Evolutionary conservation across 1,140 invertebrate species (phyloP).

Genomic region (Mercenaria mercenaria): DNA sequence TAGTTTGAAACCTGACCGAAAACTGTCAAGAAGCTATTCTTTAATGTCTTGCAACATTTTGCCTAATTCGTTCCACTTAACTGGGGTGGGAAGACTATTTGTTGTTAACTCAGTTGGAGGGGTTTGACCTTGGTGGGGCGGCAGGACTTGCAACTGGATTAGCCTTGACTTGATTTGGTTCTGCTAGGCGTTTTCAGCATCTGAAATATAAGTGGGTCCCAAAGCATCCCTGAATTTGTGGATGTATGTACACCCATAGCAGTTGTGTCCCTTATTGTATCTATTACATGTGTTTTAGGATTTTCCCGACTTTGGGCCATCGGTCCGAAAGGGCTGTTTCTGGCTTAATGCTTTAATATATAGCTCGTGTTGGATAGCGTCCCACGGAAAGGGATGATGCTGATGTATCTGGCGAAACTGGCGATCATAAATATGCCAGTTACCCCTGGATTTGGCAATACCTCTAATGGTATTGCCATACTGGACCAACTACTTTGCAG

Average conservation of each 20-base stretch:
- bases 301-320: background rate
- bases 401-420: background rate
- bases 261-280: background rate
- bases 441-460: background rate
- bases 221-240: too few species aligned
- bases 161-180: too few species aligned
- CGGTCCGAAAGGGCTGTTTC: background rate
- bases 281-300: background rate
- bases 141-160: too few species aligned
- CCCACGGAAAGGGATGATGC: background rate
- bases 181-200: too few species aligned
- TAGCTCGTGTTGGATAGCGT: background rate
- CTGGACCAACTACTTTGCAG: background rate
- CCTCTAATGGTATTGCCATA: background rate
- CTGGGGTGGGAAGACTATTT: too few species aligned
- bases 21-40: too few species aligned
- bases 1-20: too few species aligned
- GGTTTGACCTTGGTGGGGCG: too few species aligned
- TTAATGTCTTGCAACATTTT: too few species aligned
- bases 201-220: too few species aligned
- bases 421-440: background rate
- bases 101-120: too few species aligned
- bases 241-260: background rate
- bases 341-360: background rate
- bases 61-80: too few species aligned